Evolutionary conservation across 2,113 vertebrate genomes (phyloP), one percentile per base, ranked within the genome.

Genomic region (Dicaeum eximium): DNA sequence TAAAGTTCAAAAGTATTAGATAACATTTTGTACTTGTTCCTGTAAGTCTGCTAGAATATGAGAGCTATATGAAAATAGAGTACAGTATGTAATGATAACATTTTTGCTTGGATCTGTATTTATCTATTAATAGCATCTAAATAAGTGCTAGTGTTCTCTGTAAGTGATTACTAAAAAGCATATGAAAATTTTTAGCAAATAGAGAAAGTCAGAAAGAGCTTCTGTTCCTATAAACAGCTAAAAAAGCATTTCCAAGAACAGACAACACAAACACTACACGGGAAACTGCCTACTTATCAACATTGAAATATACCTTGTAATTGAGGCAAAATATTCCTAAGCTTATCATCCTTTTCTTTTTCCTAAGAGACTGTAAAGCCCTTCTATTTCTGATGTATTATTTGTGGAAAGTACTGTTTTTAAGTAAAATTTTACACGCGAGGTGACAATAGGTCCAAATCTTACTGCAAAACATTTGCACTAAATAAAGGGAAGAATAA

Each of bases 321-420:
- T 11, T 67, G 37, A 92, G 37, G 61, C 31, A 27, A 73, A 74
- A 31, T 65, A 86, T 81, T 72, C 12, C 70, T 72, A 87, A 71
- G 25, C 24, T 64, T 82, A 70, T 57, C 10, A 16, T 51, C 6
- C 5, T 50, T n/a, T 40, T 78, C 91, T 94, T 50, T 10, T 60
- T 65, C 5, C 56, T 6, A 78, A 80, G 53, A 92, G 77, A 60
- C 17, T 56, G 11, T 57, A 56, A 82, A 90, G 3, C 4, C 38
- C 30, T 24, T 54, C 16, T 44, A 60, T 74, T 86, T 88, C 58
- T 77, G 15, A 28, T 33, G 18, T 67, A 28, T 65, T 93, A 79
- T 81, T 73, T 92, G 44, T 91, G 38, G 92, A 84, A 96, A 94
- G 33, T 65, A 65, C 11, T 84, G 31, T 23, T 92, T 96, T 65